Percentiles rank a stretch among this genome's conserved stretches.
Evolutionary conservation across 2,888 invertebrate genomes (phyloP).

Genomic region (Lathronympha strigana): DNA sequence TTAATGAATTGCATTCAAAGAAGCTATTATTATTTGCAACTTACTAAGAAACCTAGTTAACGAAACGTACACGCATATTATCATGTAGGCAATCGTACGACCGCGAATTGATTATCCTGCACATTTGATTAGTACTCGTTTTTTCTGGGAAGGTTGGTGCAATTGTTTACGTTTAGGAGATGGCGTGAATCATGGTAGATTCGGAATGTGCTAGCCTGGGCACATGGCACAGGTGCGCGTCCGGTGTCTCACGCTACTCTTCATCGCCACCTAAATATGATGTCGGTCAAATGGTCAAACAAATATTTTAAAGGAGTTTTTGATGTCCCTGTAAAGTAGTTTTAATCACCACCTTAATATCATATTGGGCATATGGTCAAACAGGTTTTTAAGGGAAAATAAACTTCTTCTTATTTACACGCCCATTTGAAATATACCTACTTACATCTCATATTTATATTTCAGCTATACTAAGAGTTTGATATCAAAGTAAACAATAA

Average conservation of each 20-base stretch:
- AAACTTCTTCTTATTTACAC: too few relatives aligned
- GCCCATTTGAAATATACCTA: too few relatives aligned
- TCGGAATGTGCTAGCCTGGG: conserved; percentile 43
- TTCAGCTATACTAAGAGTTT: too few relatives aligned
- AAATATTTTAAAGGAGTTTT: background rate
- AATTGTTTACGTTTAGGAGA: conserved; percentile 31
- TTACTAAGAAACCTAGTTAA: conserved; percentile 37
- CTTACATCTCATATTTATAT: too few relatives aligned
- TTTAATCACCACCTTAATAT: too few relatives aligned
- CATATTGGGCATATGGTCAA: too few relatives aligned
- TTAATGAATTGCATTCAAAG: conserved; percentile 30
- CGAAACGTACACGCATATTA: conserved; percentile 26
- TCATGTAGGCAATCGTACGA: conserved; percentile 34
- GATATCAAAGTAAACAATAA: too few relatives aligned
- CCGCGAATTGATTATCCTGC: conserved; percentile 30
- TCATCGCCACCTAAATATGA: conserved; percentile 54
- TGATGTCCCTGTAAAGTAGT: too few relatives aligned
- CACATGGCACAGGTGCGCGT: conserved; percentile 75
- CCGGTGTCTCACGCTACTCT: conserved; percentile 71
- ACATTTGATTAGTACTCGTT: conserved; percentile 31
- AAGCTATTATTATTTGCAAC: conserved; percentile 24
- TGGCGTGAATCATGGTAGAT: conserved; percentile 32
- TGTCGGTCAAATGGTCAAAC: conserved; percentile 4
- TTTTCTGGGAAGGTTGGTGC: conserved; percentile 33
- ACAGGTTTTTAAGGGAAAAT: too few relatives aligned